Evolutionary conservation across 2,888 invertebrate genomes (phyloP).

Genomic region (Bugulina stolonifera): DNA sequence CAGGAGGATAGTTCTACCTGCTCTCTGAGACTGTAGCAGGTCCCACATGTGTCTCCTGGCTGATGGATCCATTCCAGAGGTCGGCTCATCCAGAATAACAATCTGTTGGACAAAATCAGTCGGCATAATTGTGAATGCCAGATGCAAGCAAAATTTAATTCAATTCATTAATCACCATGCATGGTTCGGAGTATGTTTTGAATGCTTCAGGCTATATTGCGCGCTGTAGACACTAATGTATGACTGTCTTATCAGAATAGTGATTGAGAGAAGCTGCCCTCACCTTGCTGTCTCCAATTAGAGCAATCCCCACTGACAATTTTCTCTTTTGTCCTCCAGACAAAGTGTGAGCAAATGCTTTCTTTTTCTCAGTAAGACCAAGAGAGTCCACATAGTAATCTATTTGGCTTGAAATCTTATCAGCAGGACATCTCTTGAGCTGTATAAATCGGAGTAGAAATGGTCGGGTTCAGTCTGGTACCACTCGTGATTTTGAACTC

Average conservation of each 20-base stretch:
- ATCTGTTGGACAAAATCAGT: constrained; percentile 40
- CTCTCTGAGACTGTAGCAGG: constrained; percentile 60
- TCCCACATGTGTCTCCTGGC: constrained; percentile 66
- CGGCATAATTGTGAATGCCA: too few species aligned
- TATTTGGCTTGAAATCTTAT: constrained; percentile 34
- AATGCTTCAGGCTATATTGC: too few species aligned
- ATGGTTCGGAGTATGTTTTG: too few species aligned
- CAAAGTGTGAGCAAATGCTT: constrained; percentile 35
- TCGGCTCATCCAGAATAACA: constrained; percentile 58
- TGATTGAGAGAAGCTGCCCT: too few species aligned
- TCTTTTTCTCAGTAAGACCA: constrained; percentile 38
- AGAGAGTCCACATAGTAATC: constrained; percentile 40
- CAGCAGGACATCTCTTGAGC: constrained; percentile 59
- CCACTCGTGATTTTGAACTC: too few species aligned
- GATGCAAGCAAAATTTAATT: too few species aligned
- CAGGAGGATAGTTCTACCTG: constrained; percentile 69
- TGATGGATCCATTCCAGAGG: constrained; percentile 58
- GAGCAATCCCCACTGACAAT: constrained; percentile 48
- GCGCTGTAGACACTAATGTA: too few species aligned
- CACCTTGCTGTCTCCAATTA: constrained; percentile 51
- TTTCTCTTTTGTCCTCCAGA: constrained; percentile 51
- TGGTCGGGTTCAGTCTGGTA: too few species aligned
- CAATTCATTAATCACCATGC: too few species aligned
- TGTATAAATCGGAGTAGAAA: too few species aligned
- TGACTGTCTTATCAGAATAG: too few species aligned